Conservation (phyloP, 1,140 invertebrate species). For the Vollenhovia emeryi region DNA sequence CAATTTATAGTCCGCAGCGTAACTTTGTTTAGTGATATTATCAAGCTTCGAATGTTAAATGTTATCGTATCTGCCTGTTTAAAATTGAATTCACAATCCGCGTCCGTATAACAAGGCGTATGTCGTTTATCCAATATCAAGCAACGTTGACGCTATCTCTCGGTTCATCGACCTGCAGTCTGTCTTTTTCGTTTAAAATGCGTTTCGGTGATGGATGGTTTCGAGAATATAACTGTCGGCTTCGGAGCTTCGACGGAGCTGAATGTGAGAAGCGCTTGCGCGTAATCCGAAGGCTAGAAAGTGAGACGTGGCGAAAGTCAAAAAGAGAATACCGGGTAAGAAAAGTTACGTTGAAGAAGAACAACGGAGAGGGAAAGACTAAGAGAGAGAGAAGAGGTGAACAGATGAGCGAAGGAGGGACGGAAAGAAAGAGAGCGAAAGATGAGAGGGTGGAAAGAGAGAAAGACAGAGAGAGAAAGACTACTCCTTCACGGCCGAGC, state of each 20-base stretch:
- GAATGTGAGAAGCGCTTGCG: conserved; percentile 25
- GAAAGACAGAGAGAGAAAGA: conserved; percentile 14
- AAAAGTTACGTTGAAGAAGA: conserved; percentile 24
- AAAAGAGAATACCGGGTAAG: conserved; percentile 11
- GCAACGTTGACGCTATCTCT: conserved; percentile 41
- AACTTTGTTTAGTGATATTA: conserved; percentile 13
- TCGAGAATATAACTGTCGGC: conserved; percentile 44
- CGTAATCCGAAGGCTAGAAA: conserved; percentile 34
- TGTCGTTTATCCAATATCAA: conserved; percentile 54
- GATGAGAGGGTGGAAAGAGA: neutral
- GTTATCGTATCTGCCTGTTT: conserved; percentile 9
- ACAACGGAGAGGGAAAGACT: neutral
- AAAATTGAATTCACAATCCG: conserved; percentile 51
- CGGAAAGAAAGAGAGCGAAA: conserved; percentile 4
- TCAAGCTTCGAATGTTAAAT: neutral
- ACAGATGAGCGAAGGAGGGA: conserved; percentile 1
- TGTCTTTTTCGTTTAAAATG: conserved; percentile 59
- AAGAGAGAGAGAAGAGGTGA: neutral
- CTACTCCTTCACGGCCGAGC: conserved; percentile 63
- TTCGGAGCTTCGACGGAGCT: neutral
- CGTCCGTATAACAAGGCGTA: conserved; percentile 28
- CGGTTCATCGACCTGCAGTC: conserved; percentile 24
- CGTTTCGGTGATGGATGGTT: conserved; percentile 57
- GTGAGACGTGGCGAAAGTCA: conserved; percentile 48
- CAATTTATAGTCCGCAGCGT: neutral